These are phyloP conservation scores for Phaonia tiefii DNA, from an alignment of 2,888 invertebrate genomes.

Conservation along the genomic window DNA sequence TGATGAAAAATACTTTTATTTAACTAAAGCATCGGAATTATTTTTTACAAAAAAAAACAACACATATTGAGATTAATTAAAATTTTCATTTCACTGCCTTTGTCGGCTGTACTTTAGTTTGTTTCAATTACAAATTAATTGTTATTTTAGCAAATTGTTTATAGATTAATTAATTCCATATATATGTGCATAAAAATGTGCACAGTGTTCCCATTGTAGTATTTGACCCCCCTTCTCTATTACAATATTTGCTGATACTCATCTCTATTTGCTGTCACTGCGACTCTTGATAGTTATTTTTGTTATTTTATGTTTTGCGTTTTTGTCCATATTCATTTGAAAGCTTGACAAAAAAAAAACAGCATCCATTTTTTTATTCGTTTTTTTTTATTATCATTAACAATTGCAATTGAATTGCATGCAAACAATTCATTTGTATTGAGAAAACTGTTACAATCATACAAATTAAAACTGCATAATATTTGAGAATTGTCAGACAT, in stretches of 20 bases:
- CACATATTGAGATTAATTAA: too few species aligned
- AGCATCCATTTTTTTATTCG: not conserved
- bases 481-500: slow-evolving; percentile 8
- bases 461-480: slow-evolving; percentile 22
- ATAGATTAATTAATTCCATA: too few species aligned
- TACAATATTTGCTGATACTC: slow-evolving; percentile 1
- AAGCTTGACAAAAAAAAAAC: not conserved
- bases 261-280: not conserved
- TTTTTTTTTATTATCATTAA: slow-evolving; percentile 36
- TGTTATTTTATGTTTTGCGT: not conserved
- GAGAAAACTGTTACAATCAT: slow-evolving; percentile 22
- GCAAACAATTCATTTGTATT: slow-evolving; percentile 54
- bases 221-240: not conserved
- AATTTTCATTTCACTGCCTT: too few species aligned
- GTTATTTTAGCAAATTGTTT: too few species aligned
- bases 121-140: too few species aligned
- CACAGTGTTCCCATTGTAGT: too few species aligned
- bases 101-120: too few species aligned
- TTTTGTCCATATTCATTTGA: not conserved
- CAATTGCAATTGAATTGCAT: slow-evolving; percentile 51
- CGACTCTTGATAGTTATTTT: slow-evolving; percentile 19
- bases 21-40: too few species aligned
- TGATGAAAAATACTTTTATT: too few species aligned
- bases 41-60: too few species aligned
- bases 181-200: too few species aligned